Evolutionary conservation across 1,140 invertebrate genomes (phyloP), one percentile per base, ranked within the genome.

Genomic region (Teleogryllus occipitalis): DNA sequence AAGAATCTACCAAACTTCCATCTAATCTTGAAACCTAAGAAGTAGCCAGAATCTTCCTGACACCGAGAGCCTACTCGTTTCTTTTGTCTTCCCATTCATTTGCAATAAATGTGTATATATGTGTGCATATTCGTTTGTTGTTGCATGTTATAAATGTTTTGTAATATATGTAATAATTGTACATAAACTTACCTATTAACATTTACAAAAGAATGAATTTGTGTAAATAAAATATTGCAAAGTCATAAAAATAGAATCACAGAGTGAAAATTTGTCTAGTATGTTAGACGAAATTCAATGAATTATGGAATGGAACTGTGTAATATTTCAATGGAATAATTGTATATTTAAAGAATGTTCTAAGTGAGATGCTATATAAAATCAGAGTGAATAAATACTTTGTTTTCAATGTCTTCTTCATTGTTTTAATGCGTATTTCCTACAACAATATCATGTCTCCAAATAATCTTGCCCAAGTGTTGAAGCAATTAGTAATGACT

Each of bases 161-260:
- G 54, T 65, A 65, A 65, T 65, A 65, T 65, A 65, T 65, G 54
- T 65, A 65, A 65, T 65, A 65, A 65, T 65, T 65, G 54, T 65
- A 65, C 10, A 65, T 65, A 65, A 14, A 65, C 54, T 65, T 65
- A 65, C 54, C 54, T 65, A 65, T 65, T 65, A 65, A 65, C 54
- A 65, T 65, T 65, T 65, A 65, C 54, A 65, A 18, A 7, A 65
- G 54, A 18, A 65, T 14, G 18, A 10, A 18, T 65, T 65, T 65
- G 54, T 65, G 54, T 65, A 65, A 65, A 65, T 65, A 65, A 65
- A 65, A 65, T 65, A 65, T 65, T 65, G 18, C 54, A 65, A 65
- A 65, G 54, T 65, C 54, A 65, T 39, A 65, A 65, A 65, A 65
- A 65, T 65, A 65, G 54, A 65, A 65, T 18, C 54, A 65, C 54